These are phyloP conservation scores for Motacilla alba DNA, from an alignment of 2,113 vertebrate species.

Conservation along the genomic window DNA sequence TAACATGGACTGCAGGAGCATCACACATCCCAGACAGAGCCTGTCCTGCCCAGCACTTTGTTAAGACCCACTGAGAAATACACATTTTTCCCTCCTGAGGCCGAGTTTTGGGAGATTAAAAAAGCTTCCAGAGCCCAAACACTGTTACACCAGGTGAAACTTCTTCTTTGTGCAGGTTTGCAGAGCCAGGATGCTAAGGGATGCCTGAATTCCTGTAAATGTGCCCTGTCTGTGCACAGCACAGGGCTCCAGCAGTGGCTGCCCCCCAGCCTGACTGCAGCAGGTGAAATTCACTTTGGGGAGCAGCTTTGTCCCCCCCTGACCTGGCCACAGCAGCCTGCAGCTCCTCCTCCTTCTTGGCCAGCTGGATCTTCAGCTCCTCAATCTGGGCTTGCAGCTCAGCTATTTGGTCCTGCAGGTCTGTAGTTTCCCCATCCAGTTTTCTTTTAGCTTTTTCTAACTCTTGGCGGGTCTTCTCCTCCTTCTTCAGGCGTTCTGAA, in stretches of 20 bases:
- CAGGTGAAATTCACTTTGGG: background rate
- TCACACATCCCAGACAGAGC: background rate
- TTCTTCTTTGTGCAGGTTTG: background rate
- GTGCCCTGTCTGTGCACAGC: background rate
- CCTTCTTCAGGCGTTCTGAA: conserved; percentile 94
- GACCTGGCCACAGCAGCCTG: conserved; percentile 89
- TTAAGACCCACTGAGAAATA: background rate
- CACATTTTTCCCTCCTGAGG: background rate
- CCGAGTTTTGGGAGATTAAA: background rate
- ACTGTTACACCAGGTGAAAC: fast-evolving
- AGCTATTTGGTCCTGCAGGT: conserved; percentile 95
- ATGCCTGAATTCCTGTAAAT: background rate
- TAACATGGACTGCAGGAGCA: background rate
- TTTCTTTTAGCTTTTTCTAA: conserved; percentile 96
- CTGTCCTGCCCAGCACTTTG: background rate
- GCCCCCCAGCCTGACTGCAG: background rate
- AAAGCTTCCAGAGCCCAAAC: background rate
- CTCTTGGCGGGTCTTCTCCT: conserved; percentile 96
- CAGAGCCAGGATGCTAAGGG: background rate
- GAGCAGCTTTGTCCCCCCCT: background rate
- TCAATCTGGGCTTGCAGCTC: conserved; percentile 96
- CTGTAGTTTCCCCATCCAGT: conserved; percentile 92
- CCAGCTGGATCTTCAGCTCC: conserved; percentile 91
- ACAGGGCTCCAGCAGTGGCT: background rate
- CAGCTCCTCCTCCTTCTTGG: conserved; percentile 96